Evolutionary conservation across 2,113 vertebrate genomes (phyloP), one percentile per base, ranked within the genome.

Genomic region (Rhea pennata): DNA sequence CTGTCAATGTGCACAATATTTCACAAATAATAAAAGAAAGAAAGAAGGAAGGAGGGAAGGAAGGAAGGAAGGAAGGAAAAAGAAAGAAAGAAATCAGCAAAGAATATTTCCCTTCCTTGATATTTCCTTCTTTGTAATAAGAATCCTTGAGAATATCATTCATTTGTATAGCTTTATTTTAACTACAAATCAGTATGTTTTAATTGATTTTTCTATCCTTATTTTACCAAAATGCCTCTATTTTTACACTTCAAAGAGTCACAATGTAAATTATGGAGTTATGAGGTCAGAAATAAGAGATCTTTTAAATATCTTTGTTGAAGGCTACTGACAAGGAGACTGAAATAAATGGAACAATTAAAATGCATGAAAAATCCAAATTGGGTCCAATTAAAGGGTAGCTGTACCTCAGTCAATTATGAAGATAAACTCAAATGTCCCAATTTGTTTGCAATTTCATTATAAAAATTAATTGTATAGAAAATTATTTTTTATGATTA

Each of bases 181-280:
- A 92, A 75, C n/a, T 56, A 56, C 33, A 69, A 71, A 95, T 95
- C 64, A 95, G 27, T 94, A 86, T 27, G 6, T 84, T 97, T 48
- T 67, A 80, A 73, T 66, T 86, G 31, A 86, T 93, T 94, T 67
- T 90, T 9, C 23, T 79, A 90, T 92, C 56, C 88, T 82, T 87
- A 19, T 40, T 91, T 67, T 87, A 91, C 13, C 15, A 75, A 93
- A 89, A 80, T 27, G 2, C 2, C 6, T 92, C 46, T 78, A 71
- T 69, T 96, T 84, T 86, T 92, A 64, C 10, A 51, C 31, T 93
- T 92, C 54, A 81, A 6, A 36, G 29, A 71, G 7, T 89, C 50
- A 64, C 8, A 88, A 31, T 39, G 48, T 69, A 77, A 93, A 48
- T 79, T 74, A 82, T 61, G 27, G 13, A 61, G 6, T 19, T 53